phyloP scores from a whole-genome alignment of 1,140 invertebrate species.

The Heliconius hermathena region DNA sequence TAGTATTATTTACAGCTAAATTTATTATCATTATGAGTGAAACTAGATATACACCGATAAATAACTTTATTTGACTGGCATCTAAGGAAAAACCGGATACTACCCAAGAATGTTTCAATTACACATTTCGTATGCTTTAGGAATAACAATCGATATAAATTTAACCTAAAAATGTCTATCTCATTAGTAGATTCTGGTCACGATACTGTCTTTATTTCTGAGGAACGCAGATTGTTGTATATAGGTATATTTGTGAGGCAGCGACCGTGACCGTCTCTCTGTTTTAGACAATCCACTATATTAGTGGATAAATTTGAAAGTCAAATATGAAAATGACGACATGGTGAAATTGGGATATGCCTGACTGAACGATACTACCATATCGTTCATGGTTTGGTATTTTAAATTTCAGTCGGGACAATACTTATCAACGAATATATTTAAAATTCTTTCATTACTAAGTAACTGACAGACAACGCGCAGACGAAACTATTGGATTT shows the following conservation, averaged over 20 bases:
- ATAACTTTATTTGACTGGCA: background rate
- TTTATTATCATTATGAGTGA: background rate
- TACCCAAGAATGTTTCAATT: slow-evolving; percentile 3
- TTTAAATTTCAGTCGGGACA: background rate
- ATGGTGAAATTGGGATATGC: background rate
- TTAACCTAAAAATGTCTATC: slow-evolving; percentile 5
- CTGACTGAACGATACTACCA: background rate
- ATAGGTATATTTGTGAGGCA: background rate
- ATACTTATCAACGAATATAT: background rate
- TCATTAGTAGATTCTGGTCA: slow-evolving; percentile 10
- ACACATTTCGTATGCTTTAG: background rate
- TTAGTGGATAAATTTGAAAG: background rate
- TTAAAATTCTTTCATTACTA: background rate
- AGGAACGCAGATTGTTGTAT: background rate
- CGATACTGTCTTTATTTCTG: background rate
- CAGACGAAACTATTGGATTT: background rate
- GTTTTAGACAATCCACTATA: slow-evolving; percentile 12
- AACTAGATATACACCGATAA: background rate
- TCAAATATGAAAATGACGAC: background rate
- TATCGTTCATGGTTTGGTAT: background rate
- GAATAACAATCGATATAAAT: slow-evolving; percentile 10
- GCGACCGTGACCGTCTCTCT: slow-evolving; percentile 13
- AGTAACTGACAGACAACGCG: background rate
- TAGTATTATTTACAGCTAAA: background rate
- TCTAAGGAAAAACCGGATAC: slow-evolving; percentile 5